These are phyloP conservation scores for Morpho helenor DNA, from an alignment of 2,888 invertebrate genomes.

Conservation along the genomic window DNA sequence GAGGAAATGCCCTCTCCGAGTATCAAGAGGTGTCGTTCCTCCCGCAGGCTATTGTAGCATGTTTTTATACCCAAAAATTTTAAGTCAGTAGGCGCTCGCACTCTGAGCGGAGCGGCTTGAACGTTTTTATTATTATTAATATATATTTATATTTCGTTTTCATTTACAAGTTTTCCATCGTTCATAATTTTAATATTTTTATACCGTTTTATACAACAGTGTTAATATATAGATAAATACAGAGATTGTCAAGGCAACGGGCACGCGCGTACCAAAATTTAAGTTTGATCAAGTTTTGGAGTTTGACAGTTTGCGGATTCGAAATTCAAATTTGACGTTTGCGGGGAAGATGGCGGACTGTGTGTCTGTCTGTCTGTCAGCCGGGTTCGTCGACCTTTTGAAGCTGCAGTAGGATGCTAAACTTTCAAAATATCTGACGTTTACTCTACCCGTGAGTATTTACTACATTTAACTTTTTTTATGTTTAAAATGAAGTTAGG, in stretches of 20 bases:
- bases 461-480: slow-evolving; percentile 24
- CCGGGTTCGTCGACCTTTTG: slow-evolving; percentile 60
- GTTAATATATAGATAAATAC: slow-evolving; percentile 74
- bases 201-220: slow-evolving; percentile 78
- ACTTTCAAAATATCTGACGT: slow-evolving; percentile 73
- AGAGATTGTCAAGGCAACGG: slow-evolving; percentile 34
- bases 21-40: slow-evolving; percentile 58
- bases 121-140: slow-evolving; percentile 78
- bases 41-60: slow-evolving; percentile 76
- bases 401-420: slow-evolving; percentile 60
- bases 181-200: slow-evolving; percentile 79
- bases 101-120: slow-evolving; percentile 75
- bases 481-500: neutral
- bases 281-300: slow-evolving; percentile 47
- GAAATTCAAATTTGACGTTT: slow-evolving; percentile 57
- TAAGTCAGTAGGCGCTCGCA: slow-evolving; percentile 80
- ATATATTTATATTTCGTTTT: slow-evolving; percentile 80
- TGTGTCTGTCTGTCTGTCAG: slow-evolving; percentile 59
- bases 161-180: slow-evolving; percentile 78
- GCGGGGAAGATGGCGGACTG: slow-evolving; percentile 66
- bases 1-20: slow-evolving; percentile 38
- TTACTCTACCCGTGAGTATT: slow-evolving; percentile 68
- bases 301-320: slow-evolving; percentile 59
- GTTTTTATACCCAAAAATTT: slow-evolving; percentile 80
- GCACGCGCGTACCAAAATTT: slow-evolving; percentile 30